These are phyloP conservation scores for Cheumatopsyche charites DNA, from an alignment of 1,140 invertebrate genomes.

Conservation along the genomic window DNA sequence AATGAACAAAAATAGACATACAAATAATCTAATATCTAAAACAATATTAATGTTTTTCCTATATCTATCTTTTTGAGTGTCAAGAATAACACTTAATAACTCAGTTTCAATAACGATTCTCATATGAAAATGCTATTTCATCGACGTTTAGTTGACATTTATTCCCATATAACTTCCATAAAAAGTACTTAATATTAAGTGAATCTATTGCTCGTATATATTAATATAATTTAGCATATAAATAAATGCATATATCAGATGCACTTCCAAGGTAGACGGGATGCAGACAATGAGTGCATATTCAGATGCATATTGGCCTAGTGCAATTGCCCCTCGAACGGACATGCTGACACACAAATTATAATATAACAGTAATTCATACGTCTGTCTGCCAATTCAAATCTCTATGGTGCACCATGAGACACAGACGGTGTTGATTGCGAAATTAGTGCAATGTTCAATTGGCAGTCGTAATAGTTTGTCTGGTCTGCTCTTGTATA, in stretches of 20 bases:
- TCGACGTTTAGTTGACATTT: too few species aligned
- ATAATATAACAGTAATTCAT: not conserved
- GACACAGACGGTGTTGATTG: conserved; percentile 4
- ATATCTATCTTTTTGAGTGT: too few species aligned
- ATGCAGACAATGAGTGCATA: conserved; percentile 7
- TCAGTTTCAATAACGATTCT: too few species aligned
- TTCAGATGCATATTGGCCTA: conserved; percentile 15
- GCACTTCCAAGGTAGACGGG: conserved; percentile 24
- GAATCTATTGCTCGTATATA: too few species aligned
- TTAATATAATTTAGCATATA: not conserved
- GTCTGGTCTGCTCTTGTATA: conserved; percentile 20
- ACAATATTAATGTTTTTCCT: too few species aligned
- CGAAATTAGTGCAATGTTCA: conserved; percentile 2
- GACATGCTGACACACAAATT: conserved; percentile 41
- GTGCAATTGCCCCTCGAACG: conserved; percentile 15
- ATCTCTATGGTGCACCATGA: not conserved
- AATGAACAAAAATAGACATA: too few species aligned
- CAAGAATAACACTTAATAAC: too few species aligned
- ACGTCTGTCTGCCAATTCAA: conserved; percentile 32
- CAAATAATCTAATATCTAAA: too few species aligned
- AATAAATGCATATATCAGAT: not conserved
- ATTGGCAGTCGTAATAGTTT: conserved; percentile 1
- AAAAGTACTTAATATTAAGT: too few species aligned
- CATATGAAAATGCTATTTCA: too few species aligned
- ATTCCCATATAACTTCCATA: too few species aligned